A percentile compares a stretch with the other conserved stretches of the same genome.
Conservation (phyloP, 2,113 vertebrate genomes). For the Triplophysa rosa region DNA sequence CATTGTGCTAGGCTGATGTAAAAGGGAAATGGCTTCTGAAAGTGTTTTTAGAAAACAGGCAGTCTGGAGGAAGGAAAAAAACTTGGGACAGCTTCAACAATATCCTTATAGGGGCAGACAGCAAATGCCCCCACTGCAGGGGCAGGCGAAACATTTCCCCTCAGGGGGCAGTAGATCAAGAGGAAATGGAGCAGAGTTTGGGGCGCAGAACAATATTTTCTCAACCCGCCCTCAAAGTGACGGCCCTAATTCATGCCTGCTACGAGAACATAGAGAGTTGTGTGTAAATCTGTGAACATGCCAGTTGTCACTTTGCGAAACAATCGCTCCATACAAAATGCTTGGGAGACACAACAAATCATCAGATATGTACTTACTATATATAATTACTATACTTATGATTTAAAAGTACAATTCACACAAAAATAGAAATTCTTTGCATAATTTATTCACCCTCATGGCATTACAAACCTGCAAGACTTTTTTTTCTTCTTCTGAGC, state of each 20-base stretch:
- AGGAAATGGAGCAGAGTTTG: slow-evolving; percentile 62
- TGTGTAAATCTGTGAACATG: not conserved
- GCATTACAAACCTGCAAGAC: no score
- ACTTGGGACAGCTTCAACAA: slow-evolving; percentile 23
- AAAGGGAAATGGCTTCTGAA: slow-evolving; percentile 41
- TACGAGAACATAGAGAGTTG: not conserved
- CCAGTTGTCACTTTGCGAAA: not conserved
- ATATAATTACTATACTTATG: no score
- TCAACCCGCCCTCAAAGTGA: slow-evolving; percentile 34
- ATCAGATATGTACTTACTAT: no score
- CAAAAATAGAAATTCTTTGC: no score
- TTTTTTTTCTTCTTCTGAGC: no score
- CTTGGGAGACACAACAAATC: not conserved
- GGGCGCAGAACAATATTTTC: slow-evolving; percentile 54
- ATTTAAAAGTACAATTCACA: no score
- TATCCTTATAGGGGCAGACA: slow-evolving; percentile 28
- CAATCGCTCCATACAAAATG: not conserved
- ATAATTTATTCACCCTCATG: no score
- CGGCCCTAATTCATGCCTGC: not conserved
- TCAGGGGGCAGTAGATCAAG: slow-evolving; percentile 53
- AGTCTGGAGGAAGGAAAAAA: not conserved
- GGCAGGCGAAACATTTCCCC: slow-evolving; percentile 58
- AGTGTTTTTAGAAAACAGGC: slow-evolving; percentile 27
- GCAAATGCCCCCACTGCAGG: slow-evolving; percentile 47
- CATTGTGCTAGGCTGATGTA: slow-evolving; percentile 10